phyloP scores from a whole-genome alignment of 2,113 vertebrate genomes.

The Dasypus novemcinctus region DNA sequence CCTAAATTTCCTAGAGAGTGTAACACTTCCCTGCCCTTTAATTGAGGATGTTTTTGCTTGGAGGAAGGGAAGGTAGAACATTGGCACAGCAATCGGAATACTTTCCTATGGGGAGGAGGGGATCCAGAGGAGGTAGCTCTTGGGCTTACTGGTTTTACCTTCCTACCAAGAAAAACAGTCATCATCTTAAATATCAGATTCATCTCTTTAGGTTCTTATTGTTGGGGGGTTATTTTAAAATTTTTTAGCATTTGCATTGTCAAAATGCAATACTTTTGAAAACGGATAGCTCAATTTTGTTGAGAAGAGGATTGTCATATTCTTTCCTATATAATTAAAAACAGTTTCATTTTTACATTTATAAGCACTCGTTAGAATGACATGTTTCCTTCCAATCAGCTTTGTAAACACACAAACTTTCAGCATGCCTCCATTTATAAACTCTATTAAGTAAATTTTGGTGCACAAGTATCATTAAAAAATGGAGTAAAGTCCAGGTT shows the following conservation, averaged over 20 bases:
- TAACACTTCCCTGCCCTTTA: background rate
- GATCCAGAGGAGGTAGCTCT: background rate
- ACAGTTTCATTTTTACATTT: conserved; percentile 11
- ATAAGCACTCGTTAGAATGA: background rate
- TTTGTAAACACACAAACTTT: background rate
- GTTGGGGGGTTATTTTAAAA: background rate
- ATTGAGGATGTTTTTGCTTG: background rate
- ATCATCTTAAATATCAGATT: background rate
- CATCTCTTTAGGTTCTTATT: background rate
- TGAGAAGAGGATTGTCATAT: background rate
- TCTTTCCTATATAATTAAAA: conserved; percentile 17
- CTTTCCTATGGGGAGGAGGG: background rate
- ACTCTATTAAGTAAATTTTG: background rate
- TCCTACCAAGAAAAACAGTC: background rate
- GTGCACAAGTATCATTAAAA: background rate
- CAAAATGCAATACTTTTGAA: background rate
- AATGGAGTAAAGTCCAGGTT: background rate
- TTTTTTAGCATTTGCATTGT: background rate
- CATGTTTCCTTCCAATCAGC: background rate
- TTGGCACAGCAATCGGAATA: background rate
- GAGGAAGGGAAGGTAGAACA: background rate
- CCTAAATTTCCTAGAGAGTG: background rate
- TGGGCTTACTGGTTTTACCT: background rate
- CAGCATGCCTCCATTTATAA: background rate
- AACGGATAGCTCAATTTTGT: background rate